These are phyloP conservation scores for Calephelis perditalis DNA, from an alignment of 2,888 invertebrate species.

Conservation along the genomic window DNA sequence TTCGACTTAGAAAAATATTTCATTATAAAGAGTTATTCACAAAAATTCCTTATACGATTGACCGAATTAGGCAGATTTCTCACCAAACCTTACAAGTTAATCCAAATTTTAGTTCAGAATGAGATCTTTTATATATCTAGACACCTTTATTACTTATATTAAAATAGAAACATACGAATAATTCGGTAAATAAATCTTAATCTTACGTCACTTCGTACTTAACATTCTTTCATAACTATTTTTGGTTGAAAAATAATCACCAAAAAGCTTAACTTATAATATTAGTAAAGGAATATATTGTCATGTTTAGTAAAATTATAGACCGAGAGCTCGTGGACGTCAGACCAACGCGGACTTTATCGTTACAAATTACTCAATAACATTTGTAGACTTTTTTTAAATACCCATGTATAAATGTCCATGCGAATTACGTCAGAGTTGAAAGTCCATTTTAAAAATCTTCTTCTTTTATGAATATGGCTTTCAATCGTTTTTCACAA, in stretches of 20 bases:
- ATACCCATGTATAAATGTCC: too few relatives aligned
- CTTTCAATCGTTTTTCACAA: too few relatives aligned
- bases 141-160: background rate
- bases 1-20: too few relatives aligned
- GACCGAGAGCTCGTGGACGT: background rate
- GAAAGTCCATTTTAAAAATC: too few relatives aligned
- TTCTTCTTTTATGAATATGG: too few relatives aligned
- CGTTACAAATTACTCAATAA: too few relatives aligned
- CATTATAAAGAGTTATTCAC: too few relatives aligned
- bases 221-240: background rate
- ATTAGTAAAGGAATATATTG: background rate
- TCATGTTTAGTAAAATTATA: conserved; percentile 7
- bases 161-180: background rate
- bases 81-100: too few relatives aligned
- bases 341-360: background rate
- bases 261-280: conserved; percentile 5
- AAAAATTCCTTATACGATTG: too few relatives aligned
- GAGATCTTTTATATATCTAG: background rate
- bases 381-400: too few relatives aligned
- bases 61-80: too few relatives aligned
- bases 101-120: background rate
- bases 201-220: conserved; percentile 1
- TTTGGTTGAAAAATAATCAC: background rate
- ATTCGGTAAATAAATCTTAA: background rate
- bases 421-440: too few relatives aligned